Base-by-base conservation (phyloP, 2,888 invertebrate genomes). In the Amblyjoppa proteus region DNA sequence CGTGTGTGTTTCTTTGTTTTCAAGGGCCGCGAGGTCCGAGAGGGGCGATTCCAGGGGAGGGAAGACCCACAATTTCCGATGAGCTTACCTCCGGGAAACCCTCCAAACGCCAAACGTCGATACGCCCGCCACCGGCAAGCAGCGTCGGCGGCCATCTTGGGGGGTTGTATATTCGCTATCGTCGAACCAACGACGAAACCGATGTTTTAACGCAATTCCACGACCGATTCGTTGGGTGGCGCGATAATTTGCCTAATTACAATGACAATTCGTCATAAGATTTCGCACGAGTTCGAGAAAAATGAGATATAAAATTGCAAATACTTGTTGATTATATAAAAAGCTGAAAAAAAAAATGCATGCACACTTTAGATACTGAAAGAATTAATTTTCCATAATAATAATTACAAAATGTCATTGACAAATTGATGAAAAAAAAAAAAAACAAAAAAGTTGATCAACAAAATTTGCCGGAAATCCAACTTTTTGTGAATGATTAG, bases 51-150 rank as follows among this genome's bases (percentile, higher is more conserved):
- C 89, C 88, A 92, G 93, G 94, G 92, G 93, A 93, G 90, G 92
- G 94, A 94, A 94, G 94, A 92, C 94, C 91, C 88, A 88, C 93
- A 94, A 94, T 91, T 92, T 89, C 93, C 94, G 94, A 94, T 94
- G 94, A 94, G 94, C 94, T 94, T 94, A 94, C 94, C 93, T 92
- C 92, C 90, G 91, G 81, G 94, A 94, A 94, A 93, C 94, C 94
- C 88, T 91, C 88, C 89, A 94, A 94, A 91, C 89, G 92, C 92
- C 92, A 93, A 93, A 94, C 94, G 94, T 94, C 94, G 94, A 94
- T 94, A 94, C 92, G 92, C 91, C 90, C 74, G 80, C 86, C 51
- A 68, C 20, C 69, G 38, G 68, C 51, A 51, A 61, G 20, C 20
- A 20, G 20, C 20, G 20, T 20, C 71, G 64, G 90, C 93, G 90